A percentile compares a stretch with the other conserved stretches of the same genome.
Evolutionary conservation across 2,113 vertebrate species (phyloP).

Genomic region (Gobius niger): DNA sequence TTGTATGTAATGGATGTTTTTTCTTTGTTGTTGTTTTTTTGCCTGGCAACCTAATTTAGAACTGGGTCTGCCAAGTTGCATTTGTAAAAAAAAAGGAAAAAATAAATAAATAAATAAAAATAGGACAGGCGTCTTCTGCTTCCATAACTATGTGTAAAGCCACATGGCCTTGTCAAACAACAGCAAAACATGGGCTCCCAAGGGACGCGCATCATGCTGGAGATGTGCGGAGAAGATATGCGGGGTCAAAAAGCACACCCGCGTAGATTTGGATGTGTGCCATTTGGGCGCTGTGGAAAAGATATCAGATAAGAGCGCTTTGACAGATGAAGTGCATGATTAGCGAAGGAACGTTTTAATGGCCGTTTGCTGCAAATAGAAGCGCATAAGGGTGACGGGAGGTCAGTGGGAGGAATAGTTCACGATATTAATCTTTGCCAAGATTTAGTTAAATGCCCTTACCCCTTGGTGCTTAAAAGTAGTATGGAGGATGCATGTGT

Average conservation of each 20-base stretch:
- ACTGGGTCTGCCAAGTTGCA: background rate
- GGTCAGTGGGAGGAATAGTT: background rate
- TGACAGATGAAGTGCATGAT: background rate
- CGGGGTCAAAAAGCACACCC: slow-evolving; percentile 15
- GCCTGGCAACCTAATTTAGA: background rate
- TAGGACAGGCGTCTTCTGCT: slow-evolving; percentile 2
- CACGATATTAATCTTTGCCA: no score
- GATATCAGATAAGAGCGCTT: background rate
- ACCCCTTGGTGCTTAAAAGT: no score
- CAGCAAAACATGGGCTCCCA: slow-evolving; percentile 4
- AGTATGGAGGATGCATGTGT: no score
- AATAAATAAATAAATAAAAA: background rate
- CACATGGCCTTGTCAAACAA: slow-evolving; percentile 27
- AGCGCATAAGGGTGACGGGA: background rate
- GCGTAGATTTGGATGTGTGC: slow-evolving; percentile 1
- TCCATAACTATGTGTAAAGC: background rate
- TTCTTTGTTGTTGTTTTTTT: no score
- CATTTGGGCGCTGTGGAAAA: slow-evolving; percentile 5
- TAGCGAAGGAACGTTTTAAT: background rate
- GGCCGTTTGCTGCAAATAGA: background rate
- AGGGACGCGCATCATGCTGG: slow-evolving; percentile 3
- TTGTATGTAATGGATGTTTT: background rate
- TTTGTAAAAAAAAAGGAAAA: background rate
- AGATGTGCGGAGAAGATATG: slow-evolving; percentile 8
- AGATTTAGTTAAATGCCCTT: no score